Evolutionary conservation across 2,113 vertebrate genomes (phyloP).

Genomic region (Varanus komodoensis): DNA sequence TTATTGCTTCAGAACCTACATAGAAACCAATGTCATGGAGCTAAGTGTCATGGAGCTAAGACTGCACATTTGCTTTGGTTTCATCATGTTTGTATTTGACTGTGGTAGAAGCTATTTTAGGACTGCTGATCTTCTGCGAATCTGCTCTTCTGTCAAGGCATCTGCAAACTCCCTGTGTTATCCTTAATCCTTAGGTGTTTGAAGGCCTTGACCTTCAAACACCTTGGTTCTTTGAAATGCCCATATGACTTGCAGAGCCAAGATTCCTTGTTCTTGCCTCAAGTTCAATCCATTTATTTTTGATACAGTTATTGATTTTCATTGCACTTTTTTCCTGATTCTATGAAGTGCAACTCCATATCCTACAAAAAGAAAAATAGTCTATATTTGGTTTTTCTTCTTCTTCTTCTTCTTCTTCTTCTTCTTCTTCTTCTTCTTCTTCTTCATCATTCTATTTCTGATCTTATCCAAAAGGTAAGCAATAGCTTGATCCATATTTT

Average conservation of each 20-base stretch:
- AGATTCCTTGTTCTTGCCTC: background rate
- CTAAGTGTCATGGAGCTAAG: background rate
- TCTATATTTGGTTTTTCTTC: background rate
- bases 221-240: constrained; percentile 12
- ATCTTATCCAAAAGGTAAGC: background rate
- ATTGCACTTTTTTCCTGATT: background rate
- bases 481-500: background rate
- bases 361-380: background rate
- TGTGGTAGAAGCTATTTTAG: constrained; percentile 34
- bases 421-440: background rate
- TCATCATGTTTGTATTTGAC: background rate
- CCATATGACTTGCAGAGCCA: background rate
- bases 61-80: constrained; percentile 5
- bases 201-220: constrained; percentile 13
- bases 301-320: background rate
- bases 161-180: constrained; percentile 14
- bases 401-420: too few relatives aligned
- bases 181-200: background rate
- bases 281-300: background rate
- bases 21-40: constrained; percentile 31
- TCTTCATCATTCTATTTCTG: too few relatives aligned
- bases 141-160: background rate
- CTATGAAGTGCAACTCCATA: background rate
- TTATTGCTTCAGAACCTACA: background rate
- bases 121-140: constrained; percentile 2